Evolutionary conservation across 1,140 invertebrate genomes (phyloP), one percentile per base, ranked within the genome.

Genomic region (Nymphalis io): DNA sequence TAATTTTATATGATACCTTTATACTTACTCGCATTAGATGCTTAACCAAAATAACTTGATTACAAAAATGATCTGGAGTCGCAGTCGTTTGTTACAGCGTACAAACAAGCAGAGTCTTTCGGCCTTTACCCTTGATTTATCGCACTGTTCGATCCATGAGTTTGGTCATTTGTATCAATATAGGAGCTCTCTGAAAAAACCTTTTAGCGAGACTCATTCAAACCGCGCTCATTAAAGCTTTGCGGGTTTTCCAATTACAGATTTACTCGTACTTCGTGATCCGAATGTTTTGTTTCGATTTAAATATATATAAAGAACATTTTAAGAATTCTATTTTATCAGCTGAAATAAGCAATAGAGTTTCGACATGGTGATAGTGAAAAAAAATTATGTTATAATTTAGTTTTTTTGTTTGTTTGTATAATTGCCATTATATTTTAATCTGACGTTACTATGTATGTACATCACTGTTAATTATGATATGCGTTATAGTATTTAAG

Each of bases 141-240:
- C 64, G 75, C 40, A 65, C 18, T 68, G 78, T 82, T 83, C 82
- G 74, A 85, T 80, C 48, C 71, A 55, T 57, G 81, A 84, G 84
- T 69, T 71, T 67, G 64, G 72, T 79, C 81, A 84, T 89, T 89
- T 85, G 79, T 89, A 85, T 88, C 87, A 87, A 89, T 89, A 82
- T 75, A 75, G 46, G 51, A 33, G 27, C 44, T 72, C 66, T 78
- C 70, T 57, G 75, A 80, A 85, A 85, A 87, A 88, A 85, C 76
- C 85, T 88, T 87, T 87, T 84, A 88, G 73, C 77, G 76, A 65
- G 77, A 76, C 68, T 79, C 80, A 84, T 80, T 79, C 73, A 74
- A 70, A 78, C 72, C 73, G 67, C 76, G 73, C 75, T 70, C 63
- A 62, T 72, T 76, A 72, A 76, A 73, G 72, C 67, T 15, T 64